A percentile compares a stretch with the other conserved stretches of the same genome.
Conservation (phyloP, 2,888 invertebrate species). For the Dexiosoma caninum region DNA sequence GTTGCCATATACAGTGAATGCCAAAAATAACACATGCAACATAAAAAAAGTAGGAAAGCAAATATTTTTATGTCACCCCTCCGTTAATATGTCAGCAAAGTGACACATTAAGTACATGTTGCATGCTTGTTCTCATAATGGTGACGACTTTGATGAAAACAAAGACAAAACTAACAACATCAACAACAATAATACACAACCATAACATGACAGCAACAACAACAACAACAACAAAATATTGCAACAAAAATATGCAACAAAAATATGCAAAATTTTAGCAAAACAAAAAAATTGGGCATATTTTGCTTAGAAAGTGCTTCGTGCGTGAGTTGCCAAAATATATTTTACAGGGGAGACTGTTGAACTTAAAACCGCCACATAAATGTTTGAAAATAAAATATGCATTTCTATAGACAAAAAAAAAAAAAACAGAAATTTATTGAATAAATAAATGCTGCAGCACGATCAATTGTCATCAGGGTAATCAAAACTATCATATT, state of each 20-base stretch:
- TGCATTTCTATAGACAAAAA: too few relatives aligned
- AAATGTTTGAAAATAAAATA: not conserved
- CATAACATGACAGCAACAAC: too few relatives aligned
- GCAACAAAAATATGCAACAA: not conserved
- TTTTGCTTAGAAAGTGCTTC: not conserved
- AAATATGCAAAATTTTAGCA: constrained; percentile 34
- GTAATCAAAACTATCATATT: too few relatives aligned
- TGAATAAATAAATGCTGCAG: not conserved
- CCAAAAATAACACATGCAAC: too few relatives aligned
- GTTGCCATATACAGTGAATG: not conserved
- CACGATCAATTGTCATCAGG: not conserved
- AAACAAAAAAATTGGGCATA: constrained; percentile 1
- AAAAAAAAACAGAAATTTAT: constrained; percentile 15
- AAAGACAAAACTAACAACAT: not conserved
- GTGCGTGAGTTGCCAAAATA: constrained; percentile 12
- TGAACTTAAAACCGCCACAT: constrained; percentile 5
- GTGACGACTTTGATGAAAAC: constrained; percentile 48
- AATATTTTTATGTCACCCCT: constrained; percentile 26
- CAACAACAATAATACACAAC: not conserved
- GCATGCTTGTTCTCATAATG: constrained; percentile 32
- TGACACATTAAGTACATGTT: constrained; percentile 49
- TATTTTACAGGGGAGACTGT: not conserved
- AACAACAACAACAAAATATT: too few relatives aligned
- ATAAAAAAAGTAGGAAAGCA: not conserved
- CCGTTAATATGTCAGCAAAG: constrained; percentile 14